Conservation (phyloP, 1,140 invertebrate species). For the Drosophila grimshawi region DNA sequence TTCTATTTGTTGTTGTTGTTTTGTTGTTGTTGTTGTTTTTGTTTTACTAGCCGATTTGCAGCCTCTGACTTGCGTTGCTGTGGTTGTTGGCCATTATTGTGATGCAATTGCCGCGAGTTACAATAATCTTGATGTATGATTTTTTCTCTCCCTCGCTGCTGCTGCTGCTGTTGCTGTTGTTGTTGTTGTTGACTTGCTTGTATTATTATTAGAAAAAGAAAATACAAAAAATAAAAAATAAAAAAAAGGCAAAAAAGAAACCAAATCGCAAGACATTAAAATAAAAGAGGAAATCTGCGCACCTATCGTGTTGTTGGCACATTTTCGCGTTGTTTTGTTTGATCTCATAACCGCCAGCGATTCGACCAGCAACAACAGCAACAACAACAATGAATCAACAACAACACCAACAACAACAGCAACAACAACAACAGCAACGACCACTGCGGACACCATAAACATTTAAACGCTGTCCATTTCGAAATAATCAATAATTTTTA, state of each 20-base stretch:
- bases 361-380: slow-evolving; percentile 54
- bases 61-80: slow-evolving; percentile 31
- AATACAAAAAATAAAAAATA: slow-evolving; percentile 23
- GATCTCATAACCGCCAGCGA: slow-evolving; percentile 82
- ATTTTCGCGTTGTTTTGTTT: slow-evolving; percentile 78
- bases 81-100: slow-evolving; percentile 72
- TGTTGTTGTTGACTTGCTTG: slow-evolving; percentile 10
- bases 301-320: slow-evolving; percentile 80
- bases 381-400: not conserved
- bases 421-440: slow-evolving; percentile 27
- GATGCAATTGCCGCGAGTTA: slow-evolving; percentile 82
- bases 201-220: slow-evolving; percentile 72
- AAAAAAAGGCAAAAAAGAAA: slow-evolving; percentile 41
- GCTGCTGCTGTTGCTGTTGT: slow-evolving; percentile 27
- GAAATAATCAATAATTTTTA: slow-evolving; percentile 83
- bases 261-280: slow-evolving; percentile 39
- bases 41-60: slow-evolving; percentile 10
- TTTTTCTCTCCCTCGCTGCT: slow-evolving; percentile 40
- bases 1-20: slow-evolving; percentile 20
- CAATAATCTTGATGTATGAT: slow-evolving; percentile 83
- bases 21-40: slow-evolving; percentile 20
- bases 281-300: slow-evolving; percentile 76
- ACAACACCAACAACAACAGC: slow-evolving; percentile 46
- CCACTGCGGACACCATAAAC: slow-evolving; percentile 65
- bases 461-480: slow-evolving; percentile 81